Evolutionary conservation across 1,140 invertebrate genomes (phyloP).

Genomic region (Megalonaias nervosa): DNA sequence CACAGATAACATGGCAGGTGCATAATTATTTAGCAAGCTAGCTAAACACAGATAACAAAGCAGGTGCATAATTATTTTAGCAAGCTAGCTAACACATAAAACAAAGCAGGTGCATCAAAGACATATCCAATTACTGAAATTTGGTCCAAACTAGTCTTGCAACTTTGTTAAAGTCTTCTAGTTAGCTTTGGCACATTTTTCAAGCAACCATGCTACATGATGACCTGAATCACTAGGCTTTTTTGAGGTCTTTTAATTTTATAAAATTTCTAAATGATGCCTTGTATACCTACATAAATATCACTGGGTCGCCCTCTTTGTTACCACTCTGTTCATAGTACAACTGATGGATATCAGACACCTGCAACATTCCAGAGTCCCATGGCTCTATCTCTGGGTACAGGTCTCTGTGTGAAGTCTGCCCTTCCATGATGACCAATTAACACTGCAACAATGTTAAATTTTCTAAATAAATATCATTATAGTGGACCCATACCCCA

Average conservation of each 20-base stretch:
- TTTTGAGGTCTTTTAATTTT: not conserved
- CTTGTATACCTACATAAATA: conserved; percentile 60
- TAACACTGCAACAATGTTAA: too few species aligned
- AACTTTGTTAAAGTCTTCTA: conserved; percentile 4
- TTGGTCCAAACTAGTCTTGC: too few species aligned
- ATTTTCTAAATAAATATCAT: too few species aligned
- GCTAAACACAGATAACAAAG: too few species aligned
- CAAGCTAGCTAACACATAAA: too few species aligned
- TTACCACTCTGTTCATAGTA: conserved; percentile 70
- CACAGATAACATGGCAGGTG: too few species aligned
- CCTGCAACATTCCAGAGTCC: conserved; percentile 56
- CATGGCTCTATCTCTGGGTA: conserved; percentile 64
- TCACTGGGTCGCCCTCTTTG: conserved; percentile 64
- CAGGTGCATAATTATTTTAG: too few species aligned
- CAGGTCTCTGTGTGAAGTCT: not conserved
- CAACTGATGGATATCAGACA: conserved; percentile 65
- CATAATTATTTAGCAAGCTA: too few species aligned
- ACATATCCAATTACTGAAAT: too few species aligned
- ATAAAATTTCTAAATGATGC: not conserved
- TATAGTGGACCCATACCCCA: too few species aligned
- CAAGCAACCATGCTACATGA: not conserved
- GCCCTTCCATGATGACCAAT: too few species aligned
- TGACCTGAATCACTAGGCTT: not conserved
- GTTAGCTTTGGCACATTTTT: not conserved
- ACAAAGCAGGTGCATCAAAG: too few species aligned